These are phyloP conservation scores for Cecropterus lyciades DNA, from an alignment of 1,140 invertebrate species.

Conservation along the genomic window DNA sequence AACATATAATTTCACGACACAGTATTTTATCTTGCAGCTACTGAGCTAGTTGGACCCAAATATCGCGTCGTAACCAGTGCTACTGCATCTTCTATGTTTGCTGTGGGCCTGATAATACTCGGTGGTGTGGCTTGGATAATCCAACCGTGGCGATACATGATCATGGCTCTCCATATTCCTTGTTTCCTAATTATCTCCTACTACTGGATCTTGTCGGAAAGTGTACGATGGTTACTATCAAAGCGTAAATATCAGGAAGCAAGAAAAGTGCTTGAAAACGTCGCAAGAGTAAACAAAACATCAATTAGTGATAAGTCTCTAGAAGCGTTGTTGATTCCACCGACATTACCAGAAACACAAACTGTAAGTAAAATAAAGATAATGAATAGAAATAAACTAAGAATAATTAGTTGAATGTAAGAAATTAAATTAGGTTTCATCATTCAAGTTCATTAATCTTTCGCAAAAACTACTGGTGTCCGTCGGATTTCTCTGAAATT, in stretches of 20 bases:
- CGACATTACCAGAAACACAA: conserved; percentile 14
- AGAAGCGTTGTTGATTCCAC: conserved; percentile 56
- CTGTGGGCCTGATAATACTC: conserved; percentile 88
- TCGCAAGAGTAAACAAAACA: conserved; percentile 87
- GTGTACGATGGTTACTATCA: conserved; percentile 90
- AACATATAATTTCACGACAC: too few species aligned
- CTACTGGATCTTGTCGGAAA: conserved; percentile 86
- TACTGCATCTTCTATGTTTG: conserved; percentile 87
- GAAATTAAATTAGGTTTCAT: too few species aligned
- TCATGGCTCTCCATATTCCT: conserved; percentile 88
- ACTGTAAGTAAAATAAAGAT: conserved; percentile 10
- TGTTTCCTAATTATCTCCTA: conserved; percentile 86
- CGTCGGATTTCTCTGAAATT: too few species aligned
- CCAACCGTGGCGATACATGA: conserved; percentile 88
- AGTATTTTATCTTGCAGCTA: conserved; percentile 79
- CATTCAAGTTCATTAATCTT: too few species aligned
- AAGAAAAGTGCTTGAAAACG: conserved; percentile 84
- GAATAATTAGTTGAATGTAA: too few species aligned
- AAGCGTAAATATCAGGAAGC: conserved; percentile 88
- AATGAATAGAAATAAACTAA: too few species aligned
- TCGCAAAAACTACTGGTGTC: too few species aligned
- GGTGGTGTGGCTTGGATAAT: conserved; percentile 88
- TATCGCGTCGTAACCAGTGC: conserved; percentile 89
- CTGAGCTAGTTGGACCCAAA: conserved; percentile 90
- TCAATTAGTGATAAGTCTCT: conserved; percentile 82